These are phyloP conservation scores for Empis stercorea DNA, from an alignment of 2,888 invertebrate genomes.

Conservation along the genomic window DNA sequence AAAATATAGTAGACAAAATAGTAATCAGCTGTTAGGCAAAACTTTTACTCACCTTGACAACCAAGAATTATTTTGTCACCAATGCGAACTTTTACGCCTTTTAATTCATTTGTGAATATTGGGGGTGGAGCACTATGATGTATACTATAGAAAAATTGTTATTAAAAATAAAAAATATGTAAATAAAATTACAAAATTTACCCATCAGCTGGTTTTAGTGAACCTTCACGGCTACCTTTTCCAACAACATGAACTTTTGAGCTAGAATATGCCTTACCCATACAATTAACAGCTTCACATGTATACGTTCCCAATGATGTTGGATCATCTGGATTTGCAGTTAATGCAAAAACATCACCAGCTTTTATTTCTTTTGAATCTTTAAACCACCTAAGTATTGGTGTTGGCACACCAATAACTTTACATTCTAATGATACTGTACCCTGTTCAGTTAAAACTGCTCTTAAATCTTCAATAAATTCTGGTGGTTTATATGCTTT, in stretches of 20 bases:
- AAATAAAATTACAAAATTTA: conserved; percentile 20
- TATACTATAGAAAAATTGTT: conserved; percentile 19
- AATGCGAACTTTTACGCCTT: conserved; percentile 62
- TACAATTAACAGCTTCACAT: conserved; percentile 78
- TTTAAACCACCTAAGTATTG: conserved; percentile 63
- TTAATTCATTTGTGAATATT: conserved; percentile 61
- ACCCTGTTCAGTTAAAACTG: conserved; percentile 73
- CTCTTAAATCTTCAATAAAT: conserved; percentile 72
- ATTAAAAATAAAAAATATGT: background rate
- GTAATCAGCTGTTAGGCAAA: too few species aligned
- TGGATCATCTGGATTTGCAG: conserved; percentile 71
- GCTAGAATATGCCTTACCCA: conserved; percentile 72
- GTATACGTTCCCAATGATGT: conserved; percentile 78
- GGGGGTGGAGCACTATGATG: conserved; percentile 48
- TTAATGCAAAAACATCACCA: conserved; percentile 77
- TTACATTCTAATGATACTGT: conserved; percentile 86
- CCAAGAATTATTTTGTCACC: conserved; percentile 60
- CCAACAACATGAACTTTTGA: conserved; percentile 74
- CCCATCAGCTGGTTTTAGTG: conserved; percentile 55
- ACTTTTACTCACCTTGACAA: conserved; percentile 49
- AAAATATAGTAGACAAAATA: too few species aligned
- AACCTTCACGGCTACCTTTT: conserved; percentile 55
- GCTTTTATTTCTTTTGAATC: conserved; percentile 80
- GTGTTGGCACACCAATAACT: conserved; percentile 81
- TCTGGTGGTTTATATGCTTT: conserved; percentile 81